phyloP scores from a whole-genome alignment of 1,140 invertebrate genomes.

The Lanistes nyassanus region DNA sequence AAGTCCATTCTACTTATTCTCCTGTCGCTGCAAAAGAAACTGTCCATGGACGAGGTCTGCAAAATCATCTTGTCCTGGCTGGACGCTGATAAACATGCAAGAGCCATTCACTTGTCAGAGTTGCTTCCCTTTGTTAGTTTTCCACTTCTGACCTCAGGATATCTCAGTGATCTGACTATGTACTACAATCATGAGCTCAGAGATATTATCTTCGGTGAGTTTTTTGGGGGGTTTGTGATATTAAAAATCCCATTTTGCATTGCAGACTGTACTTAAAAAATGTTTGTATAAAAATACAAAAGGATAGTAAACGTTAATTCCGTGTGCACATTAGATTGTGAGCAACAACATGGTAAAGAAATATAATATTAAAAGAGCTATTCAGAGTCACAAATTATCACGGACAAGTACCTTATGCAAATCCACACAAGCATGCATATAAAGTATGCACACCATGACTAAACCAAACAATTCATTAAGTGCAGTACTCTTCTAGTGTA shows the following conservation, averaged over 20 bases:
- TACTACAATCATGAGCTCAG: neutral
- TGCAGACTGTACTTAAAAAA: neutral
- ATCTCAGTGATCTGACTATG: neutral
- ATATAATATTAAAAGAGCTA: neutral
- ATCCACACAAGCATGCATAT: too few species aligned
- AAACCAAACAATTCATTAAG: too few species aligned
- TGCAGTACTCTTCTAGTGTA: too few species aligned
- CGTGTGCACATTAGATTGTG: neutral
- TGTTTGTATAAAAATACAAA: neutral
- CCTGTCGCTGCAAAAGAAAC: neutral
- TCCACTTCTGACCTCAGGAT: neutral
- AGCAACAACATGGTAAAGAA: neutral
- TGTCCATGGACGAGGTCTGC: neutral
- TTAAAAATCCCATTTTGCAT: neutral
- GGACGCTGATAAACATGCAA: neutral
- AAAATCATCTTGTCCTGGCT: neutral
- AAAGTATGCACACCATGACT: too few species aligned
- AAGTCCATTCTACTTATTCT: neutral
- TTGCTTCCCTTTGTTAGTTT: neutral
- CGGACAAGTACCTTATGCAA: neutral
- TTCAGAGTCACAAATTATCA: too few species aligned
- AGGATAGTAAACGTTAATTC: neutral
- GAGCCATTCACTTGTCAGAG: neutral
- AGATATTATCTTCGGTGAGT: neutral
- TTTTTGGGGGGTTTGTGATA: neutral